phyloP scores from a whole-genome alignment of 2,888 invertebrate species.

The Metellina segmentata region DNA sequence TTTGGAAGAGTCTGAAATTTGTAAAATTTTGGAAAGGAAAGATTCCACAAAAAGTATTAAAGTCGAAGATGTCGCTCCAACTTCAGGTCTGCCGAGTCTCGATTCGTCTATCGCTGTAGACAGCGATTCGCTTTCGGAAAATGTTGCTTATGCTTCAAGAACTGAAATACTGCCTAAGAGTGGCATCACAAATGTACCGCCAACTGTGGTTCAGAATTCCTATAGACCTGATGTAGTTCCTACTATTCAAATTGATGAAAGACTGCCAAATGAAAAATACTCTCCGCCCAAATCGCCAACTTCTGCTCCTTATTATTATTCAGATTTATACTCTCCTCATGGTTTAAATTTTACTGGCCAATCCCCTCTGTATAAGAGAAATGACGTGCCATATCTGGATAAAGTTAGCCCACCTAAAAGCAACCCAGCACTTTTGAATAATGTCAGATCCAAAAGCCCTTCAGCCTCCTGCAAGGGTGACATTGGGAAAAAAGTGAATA shows the following conservation, averaged over 20 bases:
- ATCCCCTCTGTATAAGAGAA: conserved; percentile 79
- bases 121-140: conserved; percentile 57
- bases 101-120: conserved; percentile 13
- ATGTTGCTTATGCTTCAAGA: conserved; percentile 37
- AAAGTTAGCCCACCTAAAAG: conserved; percentile 72
- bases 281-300: conserved; percentile 65
- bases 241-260: conserved; percentile 41
- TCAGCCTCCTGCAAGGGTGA: conserved; percentile 76
- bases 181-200: not conserved
- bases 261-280: conserved; percentile 49
- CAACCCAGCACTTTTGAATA: conserved; percentile 73
- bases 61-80: not conserved
- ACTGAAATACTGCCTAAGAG: conserved; percentile 1
- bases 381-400: conserved; percentile 64
- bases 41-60: conserved; percentile 13
- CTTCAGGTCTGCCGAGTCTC: not conserved
- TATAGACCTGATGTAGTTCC: conserved; percentile 73
- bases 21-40: conserved; percentile 51
- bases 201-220: conserved; percentile 9
- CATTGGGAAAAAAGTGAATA: conserved; percentile 78
- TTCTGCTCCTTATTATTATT: conserved; percentile 90
- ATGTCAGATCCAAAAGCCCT: conserved; percentile 74
- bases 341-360: conserved; percentile 51
- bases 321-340: conserved; percentile 84
- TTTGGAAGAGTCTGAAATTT: conserved; percentile 61